Evolutionary conservation across 92 coral and sea anemone genomes (phyloP).

Genomic region (Micromussa lordhowensis): DNA sequence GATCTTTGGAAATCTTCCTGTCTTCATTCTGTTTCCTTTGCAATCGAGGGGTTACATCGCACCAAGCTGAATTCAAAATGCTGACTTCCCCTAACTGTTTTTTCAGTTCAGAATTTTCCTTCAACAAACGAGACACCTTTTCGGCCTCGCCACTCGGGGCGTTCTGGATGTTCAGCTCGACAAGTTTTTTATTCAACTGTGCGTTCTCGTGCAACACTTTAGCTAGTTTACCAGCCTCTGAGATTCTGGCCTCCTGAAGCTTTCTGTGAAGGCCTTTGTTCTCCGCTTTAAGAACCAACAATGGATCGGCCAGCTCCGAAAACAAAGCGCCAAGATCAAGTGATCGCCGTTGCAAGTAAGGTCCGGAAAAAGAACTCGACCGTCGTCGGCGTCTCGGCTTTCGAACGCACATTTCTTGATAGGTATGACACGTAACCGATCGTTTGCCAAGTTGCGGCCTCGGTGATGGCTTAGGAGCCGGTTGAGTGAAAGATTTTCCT

Average conservation of each 20-base stretch:
- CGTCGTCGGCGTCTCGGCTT: constrained; percentile 11
- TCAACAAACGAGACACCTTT: constrained; percentile 67
- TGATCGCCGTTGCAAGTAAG: constrained; percentile 35
- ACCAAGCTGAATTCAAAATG: constrained; percentile 78
- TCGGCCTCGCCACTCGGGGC: constrained; percentile 53
- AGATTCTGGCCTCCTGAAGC: constrained; percentile 73
- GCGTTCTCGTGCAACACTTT: constrained; percentile 79
- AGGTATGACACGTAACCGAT: constrained; percentile 60
- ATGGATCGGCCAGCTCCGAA: constrained; percentile 33
- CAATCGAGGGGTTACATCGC: constrained; percentile 70
- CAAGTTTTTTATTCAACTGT: constrained; percentile 71
- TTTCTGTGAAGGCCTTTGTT: constrained; percentile 65
- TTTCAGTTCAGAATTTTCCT: constrained; percentile 80
- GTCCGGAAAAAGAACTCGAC: constrained; percentile 36
- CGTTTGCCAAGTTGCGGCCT: constrained; percentile 66
- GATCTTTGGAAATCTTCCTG: constrained; percentile 62
- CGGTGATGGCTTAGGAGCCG: constrained; percentile 13
- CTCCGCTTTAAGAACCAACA: constrained; percentile 64
- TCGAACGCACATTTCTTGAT: constrained; percentile 43
- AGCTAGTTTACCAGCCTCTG: constrained; percentile 82
- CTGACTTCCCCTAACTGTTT: constrained; percentile 88
- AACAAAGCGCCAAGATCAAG: constrained; percentile 22
- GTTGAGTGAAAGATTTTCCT: neutral
- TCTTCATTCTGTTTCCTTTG: constrained; percentile 61
- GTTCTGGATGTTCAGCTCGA: constrained; percentile 60